These are phyloP conservation scores for Caenorhabditis sp. DNA, from an alignment of 2,888 invertebrate species.

Conservation along the genomic window DNA sequence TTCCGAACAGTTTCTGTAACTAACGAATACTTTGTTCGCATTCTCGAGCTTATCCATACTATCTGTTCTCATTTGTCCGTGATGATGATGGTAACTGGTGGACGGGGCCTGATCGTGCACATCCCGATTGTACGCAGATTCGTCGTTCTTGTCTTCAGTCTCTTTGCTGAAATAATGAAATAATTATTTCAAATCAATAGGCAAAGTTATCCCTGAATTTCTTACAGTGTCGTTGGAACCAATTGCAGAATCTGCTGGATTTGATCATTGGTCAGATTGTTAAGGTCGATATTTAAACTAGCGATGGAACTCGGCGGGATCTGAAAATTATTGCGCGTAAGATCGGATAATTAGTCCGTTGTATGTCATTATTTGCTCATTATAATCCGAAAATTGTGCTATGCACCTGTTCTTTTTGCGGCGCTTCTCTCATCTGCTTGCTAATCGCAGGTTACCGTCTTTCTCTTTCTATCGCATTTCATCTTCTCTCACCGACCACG, in stretches of 20 bases:
- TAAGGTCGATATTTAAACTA: conserved; percentile 62
- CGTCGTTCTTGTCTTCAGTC: neutral
- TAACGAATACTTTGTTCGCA: neutral
- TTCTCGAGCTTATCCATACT: neutral
- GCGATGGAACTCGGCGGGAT: conserved; percentile 60
- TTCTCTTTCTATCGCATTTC: neutral
- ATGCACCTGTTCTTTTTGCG: neutral
- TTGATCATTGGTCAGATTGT: conserved; percentile 63
- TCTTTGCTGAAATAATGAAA: conserved; percentile 17
- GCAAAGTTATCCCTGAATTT: no score
- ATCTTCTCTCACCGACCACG: neutral
- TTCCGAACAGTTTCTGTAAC: conserved; percentile 19
- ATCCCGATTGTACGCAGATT: conserved; percentile 4
- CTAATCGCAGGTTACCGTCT: neutral
- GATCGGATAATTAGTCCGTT: no score
- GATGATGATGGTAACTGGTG: conserved; percentile 46
- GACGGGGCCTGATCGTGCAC: conserved; percentile 18
- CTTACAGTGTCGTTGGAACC: conserved; percentile 56
- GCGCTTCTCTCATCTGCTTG: no score
- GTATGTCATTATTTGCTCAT: neutral
- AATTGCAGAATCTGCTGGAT: conserved; percentile 63
- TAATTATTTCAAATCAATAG: no score
- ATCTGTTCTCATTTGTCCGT: conserved; percentile 4
- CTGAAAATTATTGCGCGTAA: conserved; percentile 55
- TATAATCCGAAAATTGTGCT: neutral